phyloP scores from a whole-genome alignment of 2,113 vertebrate species.

The Petaurus breviceps region DNA sequence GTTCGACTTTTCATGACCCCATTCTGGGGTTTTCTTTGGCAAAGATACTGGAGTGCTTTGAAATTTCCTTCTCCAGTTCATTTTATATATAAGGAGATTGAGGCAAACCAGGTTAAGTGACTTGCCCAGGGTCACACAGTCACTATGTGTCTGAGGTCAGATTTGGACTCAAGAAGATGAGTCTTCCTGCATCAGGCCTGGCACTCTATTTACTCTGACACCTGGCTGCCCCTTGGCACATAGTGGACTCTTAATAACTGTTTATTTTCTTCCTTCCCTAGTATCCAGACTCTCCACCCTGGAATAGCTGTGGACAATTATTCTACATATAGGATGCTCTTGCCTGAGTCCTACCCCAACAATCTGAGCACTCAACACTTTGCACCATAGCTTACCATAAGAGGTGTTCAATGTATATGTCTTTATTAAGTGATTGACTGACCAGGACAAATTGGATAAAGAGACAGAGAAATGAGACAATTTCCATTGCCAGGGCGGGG shows the following conservation, averaged over 20 bases:
- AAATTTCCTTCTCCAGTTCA: neutral
- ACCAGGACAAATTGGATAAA: neutral
- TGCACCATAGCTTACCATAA: neutral
- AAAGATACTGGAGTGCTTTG: neutral
- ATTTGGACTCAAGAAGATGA: neutral
- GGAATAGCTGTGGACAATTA: neutral
- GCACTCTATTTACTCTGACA: neutral
- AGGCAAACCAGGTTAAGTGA: neutral
- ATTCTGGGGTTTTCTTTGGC: neutral
- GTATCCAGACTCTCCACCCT: neutral
- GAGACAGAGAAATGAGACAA: neutral
- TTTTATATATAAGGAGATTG: slow-evolving; percentile 18
- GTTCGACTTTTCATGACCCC: neutral
- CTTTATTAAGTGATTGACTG: neutral
- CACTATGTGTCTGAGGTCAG: neutral
- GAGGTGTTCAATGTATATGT: neutral
- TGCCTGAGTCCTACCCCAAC: neutral
- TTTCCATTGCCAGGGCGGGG: neutral
- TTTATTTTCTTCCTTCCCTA: neutral
- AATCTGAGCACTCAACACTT: neutral
- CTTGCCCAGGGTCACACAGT: neutral
- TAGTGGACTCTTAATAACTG: neutral
- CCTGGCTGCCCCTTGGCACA: no score
- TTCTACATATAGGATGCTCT: neutral
- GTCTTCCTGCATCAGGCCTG: neutral